Evolutionary conservation across 2,113 vertebrate species (phyloP).

Genomic region (Centrocercus urophasianus): DNA sequence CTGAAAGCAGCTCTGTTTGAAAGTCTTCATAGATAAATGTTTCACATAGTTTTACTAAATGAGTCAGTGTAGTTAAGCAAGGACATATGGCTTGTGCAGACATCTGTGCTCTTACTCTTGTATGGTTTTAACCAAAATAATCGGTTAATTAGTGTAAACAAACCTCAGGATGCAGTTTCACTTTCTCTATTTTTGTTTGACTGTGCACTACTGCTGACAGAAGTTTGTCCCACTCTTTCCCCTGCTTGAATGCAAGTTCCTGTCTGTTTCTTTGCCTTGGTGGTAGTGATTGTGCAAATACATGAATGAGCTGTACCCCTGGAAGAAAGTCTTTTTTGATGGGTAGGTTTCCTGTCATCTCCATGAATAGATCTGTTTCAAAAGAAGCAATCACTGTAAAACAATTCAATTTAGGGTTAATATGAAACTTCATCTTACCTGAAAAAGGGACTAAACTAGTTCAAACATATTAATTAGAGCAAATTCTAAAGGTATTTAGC

Average conservation of each 20-base stretch:
- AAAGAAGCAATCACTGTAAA: background rate
- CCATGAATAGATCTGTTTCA: background rate
- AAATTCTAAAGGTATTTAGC: background rate
- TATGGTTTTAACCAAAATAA: background rate
- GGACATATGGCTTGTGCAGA: background rate
- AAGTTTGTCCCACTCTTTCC: background rate
- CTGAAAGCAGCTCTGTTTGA: background rate
- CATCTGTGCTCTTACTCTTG: background rate
- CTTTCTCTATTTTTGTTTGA: background rate
- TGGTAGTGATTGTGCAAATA: background rate
- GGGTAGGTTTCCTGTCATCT: background rate
- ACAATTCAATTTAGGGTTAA: background rate
- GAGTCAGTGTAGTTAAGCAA: background rate
- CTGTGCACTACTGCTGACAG: background rate
- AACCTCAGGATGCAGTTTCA: background rate
- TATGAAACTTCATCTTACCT: background rate
- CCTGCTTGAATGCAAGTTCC: background rate
- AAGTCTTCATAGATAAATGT: background rate
- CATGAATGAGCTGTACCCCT: background rate
- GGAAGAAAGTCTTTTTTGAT: background rate
- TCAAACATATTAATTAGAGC: background rate
- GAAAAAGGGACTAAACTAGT: background rate
- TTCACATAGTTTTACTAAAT: background rate
- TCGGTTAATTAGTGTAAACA: background rate
- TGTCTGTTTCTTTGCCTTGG: background rate